Evolutionary conservation across 2,888 invertebrate genomes (phyloP).

Genomic region (Horisme vitalbata): DNA sequence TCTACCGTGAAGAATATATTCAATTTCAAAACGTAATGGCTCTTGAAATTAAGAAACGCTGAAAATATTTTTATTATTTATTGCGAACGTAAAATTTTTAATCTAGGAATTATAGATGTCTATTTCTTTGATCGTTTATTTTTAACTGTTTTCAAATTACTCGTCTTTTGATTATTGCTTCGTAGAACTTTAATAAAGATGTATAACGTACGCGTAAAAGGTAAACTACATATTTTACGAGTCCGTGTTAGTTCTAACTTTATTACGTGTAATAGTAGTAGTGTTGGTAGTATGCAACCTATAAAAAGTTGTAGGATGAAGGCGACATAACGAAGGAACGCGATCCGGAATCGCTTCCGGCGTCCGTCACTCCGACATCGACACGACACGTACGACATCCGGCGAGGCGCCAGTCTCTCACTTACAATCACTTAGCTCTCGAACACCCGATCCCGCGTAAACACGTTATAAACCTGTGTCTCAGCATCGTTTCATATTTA

Average conservation of each 20-base stretch:
- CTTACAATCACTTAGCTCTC: conserved; percentile 79
- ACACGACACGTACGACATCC: too few species aligned
- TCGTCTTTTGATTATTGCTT: conserved; percentile 18
- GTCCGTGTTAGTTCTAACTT: conserved; percentile 25
- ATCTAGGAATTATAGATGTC: too few species aligned
- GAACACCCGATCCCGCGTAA: conserved; percentile 57
- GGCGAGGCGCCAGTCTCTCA: conserved; percentile 74
- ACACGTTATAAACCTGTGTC: conserved; percentile 44
- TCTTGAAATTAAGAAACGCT: conserved; percentile 18
- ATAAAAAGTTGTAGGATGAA: conserved; percentile 56
- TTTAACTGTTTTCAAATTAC: conserved; percentile 22
- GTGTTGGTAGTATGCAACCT: conserved; percentile 39
- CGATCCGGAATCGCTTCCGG: conserved; percentile 77
- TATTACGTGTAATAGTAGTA: conserved; percentile 35
- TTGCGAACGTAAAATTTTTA: conserved; percentile 18
- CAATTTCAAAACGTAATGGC: conserved; percentile 20
- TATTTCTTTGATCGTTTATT: conserved; percentile 11
- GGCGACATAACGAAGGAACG: conserved; percentile 72
- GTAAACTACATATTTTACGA: conserved; percentile 35
- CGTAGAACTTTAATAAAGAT: conserved; percentile 24
- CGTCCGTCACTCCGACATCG: conserved; percentile 78
- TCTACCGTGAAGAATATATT: conserved; percentile 18
- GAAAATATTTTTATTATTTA: conserved; percentile 13
- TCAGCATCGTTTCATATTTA: conserved; percentile 30
- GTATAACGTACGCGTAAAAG: conserved; percentile 29